Conservation (phyloP, 53 echinoderm and acorn worm genomes). For the Holothuria scabra region DNA sequence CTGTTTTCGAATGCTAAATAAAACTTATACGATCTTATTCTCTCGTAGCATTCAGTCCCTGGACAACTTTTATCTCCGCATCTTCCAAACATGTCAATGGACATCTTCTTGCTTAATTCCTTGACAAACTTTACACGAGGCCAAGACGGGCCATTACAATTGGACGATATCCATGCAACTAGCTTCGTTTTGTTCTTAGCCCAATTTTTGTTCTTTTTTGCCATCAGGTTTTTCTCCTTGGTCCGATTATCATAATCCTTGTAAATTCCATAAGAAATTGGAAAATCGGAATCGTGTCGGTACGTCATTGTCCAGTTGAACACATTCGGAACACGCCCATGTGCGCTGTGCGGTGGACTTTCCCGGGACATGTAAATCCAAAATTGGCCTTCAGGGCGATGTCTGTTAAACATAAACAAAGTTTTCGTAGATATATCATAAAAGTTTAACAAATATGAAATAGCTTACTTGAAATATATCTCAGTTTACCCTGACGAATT, state of each 20-base stretch:
- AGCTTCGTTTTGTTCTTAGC: background rate
- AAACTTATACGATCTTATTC: background rate
- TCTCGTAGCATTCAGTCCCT: background rate
- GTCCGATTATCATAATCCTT: background rate
- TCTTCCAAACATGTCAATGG: background rate
- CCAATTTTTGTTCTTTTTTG: background rate
- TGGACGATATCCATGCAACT: background rate
- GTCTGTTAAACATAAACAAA: background rate
- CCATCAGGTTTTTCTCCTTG: background rate
- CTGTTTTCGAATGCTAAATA: background rate
- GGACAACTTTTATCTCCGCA: background rate
- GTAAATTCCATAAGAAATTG: background rate
- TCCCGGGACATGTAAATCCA: background rate
- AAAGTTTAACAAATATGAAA: no score
- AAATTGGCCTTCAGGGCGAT: background rate
- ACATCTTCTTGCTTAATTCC: background rate
- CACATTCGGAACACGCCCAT: background rate
- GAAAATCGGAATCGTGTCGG: background rate
- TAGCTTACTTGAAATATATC: no score
- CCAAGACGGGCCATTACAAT: background rate
- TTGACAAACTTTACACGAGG: background rate
- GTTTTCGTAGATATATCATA: no score
- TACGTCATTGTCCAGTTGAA: slow-evolving; percentile 2
- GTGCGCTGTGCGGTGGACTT: background rate
- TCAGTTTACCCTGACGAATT: no score